A percentile compares a stretch with the other conserved stretches of the same genome.
These are phyloP conservation scores for Lycaena phlaeas DNA, from an alignment of 2,888 invertebrate species.

Conservation along the genomic window DNA sequence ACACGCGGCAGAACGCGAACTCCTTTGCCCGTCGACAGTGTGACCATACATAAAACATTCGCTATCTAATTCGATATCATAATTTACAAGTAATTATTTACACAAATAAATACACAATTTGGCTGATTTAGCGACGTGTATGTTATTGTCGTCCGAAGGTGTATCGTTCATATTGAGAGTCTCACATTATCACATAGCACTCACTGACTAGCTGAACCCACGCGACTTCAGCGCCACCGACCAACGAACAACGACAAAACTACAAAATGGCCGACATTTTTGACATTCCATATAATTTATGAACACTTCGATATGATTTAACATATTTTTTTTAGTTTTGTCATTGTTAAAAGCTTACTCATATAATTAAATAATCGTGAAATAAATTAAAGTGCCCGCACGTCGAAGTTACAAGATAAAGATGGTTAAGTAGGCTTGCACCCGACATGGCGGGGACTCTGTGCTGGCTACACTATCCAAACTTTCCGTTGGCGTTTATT, in stretches of 20 bases:
- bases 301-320: not conserved
- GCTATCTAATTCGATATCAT: conserved; percentile 56
- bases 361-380: conserved; percentile 1
- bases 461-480: conserved; percentile 2
- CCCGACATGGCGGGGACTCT: not conserved
- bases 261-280: conserved; percentile 1
- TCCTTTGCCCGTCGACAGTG: conserved; percentile 8
- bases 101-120: conserved; percentile 64
- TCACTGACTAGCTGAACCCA: conserved; percentile 50
- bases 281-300: too few species aligned
- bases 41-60: conserved; percentile 35
- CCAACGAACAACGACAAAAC: conserved; percentile 1
- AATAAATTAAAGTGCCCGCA: conserved; percentile 7
- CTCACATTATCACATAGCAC: conserved; percentile 17
- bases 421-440: not conserved
- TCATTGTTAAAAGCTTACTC: not conserved
- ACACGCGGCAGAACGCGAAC: not conserved
- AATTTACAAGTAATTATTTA: conserved; percentile 61
- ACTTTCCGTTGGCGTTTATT: too few species aligned
- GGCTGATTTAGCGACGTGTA: conserved; percentile 31
- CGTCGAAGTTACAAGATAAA: not conserved
- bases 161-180: conserved; percentile 31
- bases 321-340: not conserved
- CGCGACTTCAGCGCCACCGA: conserved; percentile 14
- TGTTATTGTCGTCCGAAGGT: conserved; percentile 18